Base-by-base conservation (phyloP, 2,888 invertebrate genomes). In the Amitus sp. region DNA sequence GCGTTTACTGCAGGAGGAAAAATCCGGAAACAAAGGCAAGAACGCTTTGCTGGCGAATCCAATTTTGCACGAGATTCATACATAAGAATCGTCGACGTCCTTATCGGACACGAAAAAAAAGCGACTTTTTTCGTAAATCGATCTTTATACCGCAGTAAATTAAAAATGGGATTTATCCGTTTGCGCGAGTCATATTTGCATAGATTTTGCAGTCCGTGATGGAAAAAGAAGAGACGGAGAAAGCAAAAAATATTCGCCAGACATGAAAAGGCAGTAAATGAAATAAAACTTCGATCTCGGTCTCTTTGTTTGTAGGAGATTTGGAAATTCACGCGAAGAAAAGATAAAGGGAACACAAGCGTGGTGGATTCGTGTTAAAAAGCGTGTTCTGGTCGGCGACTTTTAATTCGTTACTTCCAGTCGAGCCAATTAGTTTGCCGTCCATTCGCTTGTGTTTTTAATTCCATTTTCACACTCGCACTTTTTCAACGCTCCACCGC, bases 11-110 rank as follows among this genome's bases (percentile, higher is more conserved):
- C 3, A 23, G 3, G 23, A 23, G 23, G 23, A 23, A 23, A 23
- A 23, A 23, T 23, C 7, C 23, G 23, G 13, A 23, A 48, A 49
- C 46, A 46, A 50, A 43, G 5, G 28, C 27, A 10, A 45, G 28
- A 47, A 27, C 27, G 49, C 2, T 33, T 33, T 12, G 9, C 12
- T n/a, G 33, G 33, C 10, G 70, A 74, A 72, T 74, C 63, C 66
- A 74, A 74, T 74, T 72, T 60, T 46, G 47, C 53, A 69, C 65
- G 60, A 67, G 69, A 71, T 65, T 33, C n/a, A 33, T 12, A 65
- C 56, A 40, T 59, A 27, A 33, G 28, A 23, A 37, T 30, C 12
- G 13, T 39, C 47, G n/a, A 39, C 34, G 43, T 12, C 13, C 27
- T 4, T 9, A 28, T 46, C 28, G 52, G 47, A 46, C 43, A 51